Conservation (phyloP, 2,113 vertebrate genomes). For the Myiozetetes cayanensis region DNA sequence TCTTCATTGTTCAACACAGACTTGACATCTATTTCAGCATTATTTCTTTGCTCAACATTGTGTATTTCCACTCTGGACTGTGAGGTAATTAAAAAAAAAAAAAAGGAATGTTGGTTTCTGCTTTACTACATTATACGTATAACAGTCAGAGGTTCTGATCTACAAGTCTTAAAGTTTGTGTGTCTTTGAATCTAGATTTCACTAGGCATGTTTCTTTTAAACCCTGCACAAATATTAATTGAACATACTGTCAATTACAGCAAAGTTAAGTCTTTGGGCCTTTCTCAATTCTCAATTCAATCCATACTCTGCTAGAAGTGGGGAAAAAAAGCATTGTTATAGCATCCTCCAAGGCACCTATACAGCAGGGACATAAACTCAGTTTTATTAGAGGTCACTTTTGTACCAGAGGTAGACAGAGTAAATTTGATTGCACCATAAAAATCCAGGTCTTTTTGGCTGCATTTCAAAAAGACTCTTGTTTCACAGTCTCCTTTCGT, state of each 20-base stretch:
- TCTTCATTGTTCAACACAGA: not conserved
- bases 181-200: not conserved
- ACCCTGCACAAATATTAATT: not conserved
- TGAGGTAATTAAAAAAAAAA: not conserved
- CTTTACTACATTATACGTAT: not conserved
- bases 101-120: not conserved
- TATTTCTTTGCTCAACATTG: not conserved
- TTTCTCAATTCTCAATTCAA: not conserved
- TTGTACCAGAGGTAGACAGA: not conserved
- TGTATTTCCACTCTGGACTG: accelerated
- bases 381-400: slow-evolving; percentile 18
- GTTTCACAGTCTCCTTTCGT: not conserved
- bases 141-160: not conserved
- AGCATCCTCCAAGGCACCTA: not conserved
- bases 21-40: not conserved
- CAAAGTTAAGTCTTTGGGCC: not conserved
- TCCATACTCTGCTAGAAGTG: not conserved
- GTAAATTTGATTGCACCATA: not conserved
- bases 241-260: not conserved
- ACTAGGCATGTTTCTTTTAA: not conserved
- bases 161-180: not conserved
- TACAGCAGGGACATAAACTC: not conserved
- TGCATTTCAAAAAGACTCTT: slow-evolving; percentile 5
- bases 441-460: not conserved
- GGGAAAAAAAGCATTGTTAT: not conserved